A percentile compares a stretch with the other conserved stretches of the same genome.
These are phyloP conservation scores for Drosophila miranda DNA, from an alignment of 1,140 invertebrate genomes.

Conservation along the genomic window DNA sequence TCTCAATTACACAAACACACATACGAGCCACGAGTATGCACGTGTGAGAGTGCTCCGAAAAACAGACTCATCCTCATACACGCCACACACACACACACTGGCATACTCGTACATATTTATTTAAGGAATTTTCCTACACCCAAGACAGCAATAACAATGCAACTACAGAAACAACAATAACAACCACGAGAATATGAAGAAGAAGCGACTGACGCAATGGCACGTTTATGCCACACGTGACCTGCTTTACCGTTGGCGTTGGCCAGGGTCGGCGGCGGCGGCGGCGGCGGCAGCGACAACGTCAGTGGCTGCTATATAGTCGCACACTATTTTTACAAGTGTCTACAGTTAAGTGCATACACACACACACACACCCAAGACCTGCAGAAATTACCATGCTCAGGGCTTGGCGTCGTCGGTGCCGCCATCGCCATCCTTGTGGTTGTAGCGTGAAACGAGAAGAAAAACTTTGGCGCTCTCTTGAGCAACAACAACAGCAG, in stretches of 20 bases:
- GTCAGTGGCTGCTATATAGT: conserved; percentile 73
- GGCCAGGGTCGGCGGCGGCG: conserved; percentile 60
- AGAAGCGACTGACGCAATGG: conserved; percentile 65
- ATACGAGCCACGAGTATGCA: not conserved
- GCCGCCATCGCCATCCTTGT: conserved; percentile 45
- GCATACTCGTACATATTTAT: conserved; percentile 58
- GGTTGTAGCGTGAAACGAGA: conserved; percentile 70
- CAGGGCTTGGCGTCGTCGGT: conserved; percentile 44
- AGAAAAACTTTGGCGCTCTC: conserved; percentile 71
- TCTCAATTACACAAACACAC: conserved; percentile 70
- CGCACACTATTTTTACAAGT: conserved; percentile 78
- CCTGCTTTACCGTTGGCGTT: conserved; percentile 68
- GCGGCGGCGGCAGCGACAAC: not conserved
- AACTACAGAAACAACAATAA: conserved; percentile 24
- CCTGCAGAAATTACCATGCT: conserved; percentile 77
- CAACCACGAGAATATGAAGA: not conserved
- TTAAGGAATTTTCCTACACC: conserved; percentile 69
- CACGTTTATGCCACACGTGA: conserved; percentile 79
- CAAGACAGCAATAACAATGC: conserved; percentile 62
- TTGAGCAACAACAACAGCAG: conserved; percentile 56
- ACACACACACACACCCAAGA: conserved; percentile 18
- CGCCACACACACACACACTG: conserved; percentile 5
- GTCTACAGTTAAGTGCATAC: conserved; percentile 73
- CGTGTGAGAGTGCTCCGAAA: conserved; percentile 5
- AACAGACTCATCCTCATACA: not conserved